Percentiles rank a stretch among this genome's conserved stretches.
Evolutionary conservation across 92 coral and sea anemone species (phyloP).

Genomic region (Montipora capitata): DNA sequence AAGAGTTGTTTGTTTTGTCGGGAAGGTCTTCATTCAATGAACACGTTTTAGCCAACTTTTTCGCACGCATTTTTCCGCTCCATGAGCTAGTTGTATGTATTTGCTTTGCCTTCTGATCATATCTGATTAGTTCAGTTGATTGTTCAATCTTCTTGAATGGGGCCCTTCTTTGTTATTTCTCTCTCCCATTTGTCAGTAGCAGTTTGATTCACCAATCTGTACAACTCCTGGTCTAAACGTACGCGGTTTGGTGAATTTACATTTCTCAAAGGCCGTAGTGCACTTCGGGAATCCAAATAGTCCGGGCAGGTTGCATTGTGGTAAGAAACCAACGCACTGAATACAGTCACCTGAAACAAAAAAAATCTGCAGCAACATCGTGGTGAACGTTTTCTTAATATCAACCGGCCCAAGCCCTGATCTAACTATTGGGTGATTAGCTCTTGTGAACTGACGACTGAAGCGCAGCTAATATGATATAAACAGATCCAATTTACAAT

Average conservation of each 20-base stretch:
- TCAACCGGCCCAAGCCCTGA: neutral
- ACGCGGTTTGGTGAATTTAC: conserved; percentile 48
- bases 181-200: neutral
- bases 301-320: conserved; percentile 46
- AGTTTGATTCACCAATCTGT: conserved; percentile 35
- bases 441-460: no score
- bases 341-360: conserved; percentile 20
- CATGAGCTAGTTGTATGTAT: neutral
- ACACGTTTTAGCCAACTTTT: no score
- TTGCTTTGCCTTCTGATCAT: neutral
- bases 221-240: conserved; percentile 48
- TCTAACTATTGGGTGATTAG: no score
- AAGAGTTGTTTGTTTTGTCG: no score
- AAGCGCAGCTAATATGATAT: no score
- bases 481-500: no score
- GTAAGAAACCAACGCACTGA: conserved; percentile 38
- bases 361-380: neutral
- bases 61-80: neutral
- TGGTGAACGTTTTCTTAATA: neutral
- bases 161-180: neutral
- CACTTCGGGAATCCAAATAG: conserved; percentile 48
- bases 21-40: no score
- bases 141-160: no score
- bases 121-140: no score
- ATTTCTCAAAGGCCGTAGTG: conserved; percentile 11